Conservation (phyloP, 2,797 vertebrate genomes). For the Atherinosoma microstoma region DNA sequence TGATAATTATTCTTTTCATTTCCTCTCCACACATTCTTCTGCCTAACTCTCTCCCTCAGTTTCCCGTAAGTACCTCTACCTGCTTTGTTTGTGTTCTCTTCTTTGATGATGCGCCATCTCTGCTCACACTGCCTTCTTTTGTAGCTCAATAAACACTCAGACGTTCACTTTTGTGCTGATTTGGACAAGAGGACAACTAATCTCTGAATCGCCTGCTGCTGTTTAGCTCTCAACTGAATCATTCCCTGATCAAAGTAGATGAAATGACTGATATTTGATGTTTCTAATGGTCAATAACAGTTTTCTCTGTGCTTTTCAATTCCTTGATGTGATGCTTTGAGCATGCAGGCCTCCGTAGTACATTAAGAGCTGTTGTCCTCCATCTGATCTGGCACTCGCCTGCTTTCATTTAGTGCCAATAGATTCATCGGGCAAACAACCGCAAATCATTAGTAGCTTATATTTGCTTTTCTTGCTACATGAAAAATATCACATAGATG, state of each 20-base stretch:
- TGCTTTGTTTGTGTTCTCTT: slow-evolving; percentile 37
- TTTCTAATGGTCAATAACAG: slow-evolving; percentile 4
- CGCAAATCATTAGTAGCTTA: slow-evolving; percentile 2
- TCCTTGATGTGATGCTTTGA: slow-evolving; percentile 20
- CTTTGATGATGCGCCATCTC: slow-evolving; percentile 29
- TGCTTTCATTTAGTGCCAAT: background rate
- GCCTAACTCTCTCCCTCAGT: slow-evolving; percentile 78
- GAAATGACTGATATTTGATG: slow-evolving; percentile 6
- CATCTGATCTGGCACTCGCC: background rate
- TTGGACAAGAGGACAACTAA: background rate
- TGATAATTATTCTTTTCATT: slow-evolving; percentile 62
- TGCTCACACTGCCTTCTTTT: slow-evolving; percentile 11
- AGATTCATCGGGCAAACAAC: background rate
- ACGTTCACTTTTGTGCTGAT: slow-evolving; percentile 19
- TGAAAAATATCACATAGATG: slow-evolving; percentile 1
- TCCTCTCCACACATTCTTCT: slow-evolving; percentile 60
- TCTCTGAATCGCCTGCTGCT: background rate
- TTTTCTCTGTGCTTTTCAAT: slow-evolving; percentile 9
- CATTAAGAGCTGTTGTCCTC: slow-evolving; percentile 10
- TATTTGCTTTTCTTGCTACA: slow-evolving; percentile 6
- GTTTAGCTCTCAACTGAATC: background rate
- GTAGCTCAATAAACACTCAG: slow-evolving; percentile 6
- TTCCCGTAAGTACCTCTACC: slow-evolving; percentile 82
- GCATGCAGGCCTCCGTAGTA: slow-evolving; percentile 6
- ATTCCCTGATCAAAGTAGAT: background rate